Evolutionary conservation across 2,888 invertebrate species (phyloP).

Genomic region (Ischnus inquisitorius): DNA sequence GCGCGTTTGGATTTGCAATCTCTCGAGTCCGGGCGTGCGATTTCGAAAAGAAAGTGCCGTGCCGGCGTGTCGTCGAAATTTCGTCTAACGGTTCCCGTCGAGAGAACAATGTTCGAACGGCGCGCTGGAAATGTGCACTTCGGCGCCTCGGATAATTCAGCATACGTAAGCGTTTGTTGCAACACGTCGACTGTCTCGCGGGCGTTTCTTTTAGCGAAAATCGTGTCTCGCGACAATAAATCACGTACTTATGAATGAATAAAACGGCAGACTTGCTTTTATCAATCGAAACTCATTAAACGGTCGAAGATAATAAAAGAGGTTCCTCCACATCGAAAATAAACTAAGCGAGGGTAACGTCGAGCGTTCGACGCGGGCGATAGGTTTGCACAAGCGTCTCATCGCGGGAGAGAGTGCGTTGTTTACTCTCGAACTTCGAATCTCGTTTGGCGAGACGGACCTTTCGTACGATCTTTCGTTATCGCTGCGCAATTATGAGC

Average conservation of each 20-base stretch:
- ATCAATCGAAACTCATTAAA: neutral
- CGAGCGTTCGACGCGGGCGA: neutral
- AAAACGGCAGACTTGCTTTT: neutral
- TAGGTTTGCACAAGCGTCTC: neutral
- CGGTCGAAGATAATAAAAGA: neutral
- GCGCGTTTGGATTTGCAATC: neutral
- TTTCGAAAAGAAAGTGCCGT: constrained; percentile 41
- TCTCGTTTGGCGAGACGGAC: constrained; percentile 24
- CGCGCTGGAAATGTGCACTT: no score
- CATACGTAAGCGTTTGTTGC: no score
- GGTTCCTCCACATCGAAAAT: neutral
- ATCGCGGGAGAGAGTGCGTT: neutral
- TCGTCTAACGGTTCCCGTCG: neutral
- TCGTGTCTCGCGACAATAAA: neutral
- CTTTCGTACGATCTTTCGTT: neutral
- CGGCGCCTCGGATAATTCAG: no score
- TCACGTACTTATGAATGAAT: neutral
- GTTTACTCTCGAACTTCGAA: neutral
- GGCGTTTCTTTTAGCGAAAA: neutral
- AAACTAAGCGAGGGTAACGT: neutral
- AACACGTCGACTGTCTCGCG: neutral
- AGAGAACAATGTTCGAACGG: no score
- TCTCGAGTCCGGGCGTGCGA: neutral
- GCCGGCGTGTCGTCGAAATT: constrained; percentile 4
- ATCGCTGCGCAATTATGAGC: neutral